Base-by-base conservation (phyloP, 2,888 invertebrate species). In the Criorhina ranunculi region DNA sequence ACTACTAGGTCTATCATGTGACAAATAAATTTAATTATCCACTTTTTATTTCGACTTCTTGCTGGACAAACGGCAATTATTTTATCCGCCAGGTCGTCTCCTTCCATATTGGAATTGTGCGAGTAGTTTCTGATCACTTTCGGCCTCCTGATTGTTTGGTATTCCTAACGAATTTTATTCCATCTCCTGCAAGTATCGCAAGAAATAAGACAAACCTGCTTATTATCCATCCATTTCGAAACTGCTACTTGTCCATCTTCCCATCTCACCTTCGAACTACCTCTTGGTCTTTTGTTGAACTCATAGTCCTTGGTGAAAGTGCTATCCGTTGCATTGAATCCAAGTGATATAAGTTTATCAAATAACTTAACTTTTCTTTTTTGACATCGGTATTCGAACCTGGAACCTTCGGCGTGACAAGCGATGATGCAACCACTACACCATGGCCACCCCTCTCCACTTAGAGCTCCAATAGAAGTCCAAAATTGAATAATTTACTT, bases 151-250 rank as follows among this genome's bases (percentile, higher is more conserved):
- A 37, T 9, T 37, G n/a, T 37, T 37, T 37, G 37, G 37, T n/a
- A 37, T 37, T 37, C 37, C 37, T 37, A 6, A 37, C 37, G 37
- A 37, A 37, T 11, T 37, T 37, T 37, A 9, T 37, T 37, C n/a
- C 37, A 37, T 37, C 37, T 37, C 5, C 37, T 37, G 37, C 37
- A 37, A 37, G 37, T 37, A n/a, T 37, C 37, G 8, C 37, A 37
- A 37, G 11, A n/a, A 2, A 6, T 37, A 37, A 7, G 5, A 11
- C 5, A n/a, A n/a, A n/a, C n/a, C n/a, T n/a, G n/a, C 9, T 37
- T 37, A 37, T 37, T 37, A 37, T 37, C 37, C 37, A 37, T 37
- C n/a, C n/a, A n/a, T n/a, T n/a, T n/a, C n/a, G n/a, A n/a, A n/a
- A n/a, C n/a, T n/a, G n/a, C n/a, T n/a, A n/a, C n/a, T n/a, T n/a